phyloP scores from a whole-genome alignment of 2,888 invertebrate species.

The Aporophyla lueneburgensis region DNA sequence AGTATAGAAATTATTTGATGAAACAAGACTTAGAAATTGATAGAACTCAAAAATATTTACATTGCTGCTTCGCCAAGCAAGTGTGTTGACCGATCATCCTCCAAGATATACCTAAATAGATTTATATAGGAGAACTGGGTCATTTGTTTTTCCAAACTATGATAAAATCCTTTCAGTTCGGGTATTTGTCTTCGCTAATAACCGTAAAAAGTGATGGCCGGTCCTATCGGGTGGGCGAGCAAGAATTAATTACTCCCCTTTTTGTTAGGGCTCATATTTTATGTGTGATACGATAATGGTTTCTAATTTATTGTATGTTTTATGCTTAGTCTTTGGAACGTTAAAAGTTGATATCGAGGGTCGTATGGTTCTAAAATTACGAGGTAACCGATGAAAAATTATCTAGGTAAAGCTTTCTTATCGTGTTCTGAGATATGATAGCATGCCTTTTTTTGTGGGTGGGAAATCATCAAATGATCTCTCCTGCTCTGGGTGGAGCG shows the following conservation, averaged over 20 bases:
- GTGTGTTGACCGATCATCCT: slow-evolving; percentile 11
- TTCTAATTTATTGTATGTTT: slow-evolving; percentile 50
- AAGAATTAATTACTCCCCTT: slow-evolving; percentile 66
- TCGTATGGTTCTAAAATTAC: not conserved
- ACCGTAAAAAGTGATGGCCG: slow-evolving; percentile 69
- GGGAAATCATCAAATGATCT: no score
- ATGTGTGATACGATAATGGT: slow-evolving; percentile 55
- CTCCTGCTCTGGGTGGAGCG: no score
- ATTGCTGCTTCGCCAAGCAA: not conserved
- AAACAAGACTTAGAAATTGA: not conserved
- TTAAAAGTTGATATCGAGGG: not conserved
- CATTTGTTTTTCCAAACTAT: slow-evolving; percentile 52
- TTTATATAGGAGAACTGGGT: slow-evolving; percentile 43
- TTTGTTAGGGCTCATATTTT: slow-evolving; percentile 65
- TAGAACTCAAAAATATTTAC: not conserved
- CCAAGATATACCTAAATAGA: slow-evolving; percentile 52
- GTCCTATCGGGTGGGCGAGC: slow-evolving; percentile 56
- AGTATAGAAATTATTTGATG: not conserved
- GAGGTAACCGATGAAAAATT: not conserved
- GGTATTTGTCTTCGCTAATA: slow-evolving; percentile 64
- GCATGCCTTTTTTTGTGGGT: no score
- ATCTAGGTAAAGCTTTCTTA: not conserved
- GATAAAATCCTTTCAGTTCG: slow-evolving; percentile 60
- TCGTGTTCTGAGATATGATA: not conserved
- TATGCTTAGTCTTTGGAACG: slow-evolving; percentile 9